Evolutionary conservation across 2,888 invertebrate species (phyloP).

Genomic region (Sesia bembeciformis): DNA sequence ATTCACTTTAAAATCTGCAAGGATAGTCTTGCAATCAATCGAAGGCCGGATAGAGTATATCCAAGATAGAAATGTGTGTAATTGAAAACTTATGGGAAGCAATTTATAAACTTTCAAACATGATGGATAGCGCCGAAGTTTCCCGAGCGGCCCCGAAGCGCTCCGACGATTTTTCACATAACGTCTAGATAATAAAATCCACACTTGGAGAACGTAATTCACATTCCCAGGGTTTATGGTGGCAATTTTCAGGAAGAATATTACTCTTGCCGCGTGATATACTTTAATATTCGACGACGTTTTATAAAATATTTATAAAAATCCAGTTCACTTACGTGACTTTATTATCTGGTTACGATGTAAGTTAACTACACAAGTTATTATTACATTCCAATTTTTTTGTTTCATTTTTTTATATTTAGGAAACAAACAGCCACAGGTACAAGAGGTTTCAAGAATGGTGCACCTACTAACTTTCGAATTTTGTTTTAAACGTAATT

Average conservation of each 20-base stretch:
- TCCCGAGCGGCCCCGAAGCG: conserved; percentile 13
- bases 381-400: too few relatives aligned
- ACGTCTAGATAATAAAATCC: conserved; percentile 59
- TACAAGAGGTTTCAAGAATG: too few relatives aligned
- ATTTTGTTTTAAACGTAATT: too few relatives aligned
- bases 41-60: not conserved
- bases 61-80: conserved; percentile 15
- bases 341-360: conserved; percentile 24
- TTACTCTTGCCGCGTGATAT: conserved; percentile 51
- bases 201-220: conserved; percentile 61
- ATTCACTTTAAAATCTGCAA: too few relatives aligned
- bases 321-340: conserved; percentile 24
- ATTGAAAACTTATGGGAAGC: conserved; percentile 47
- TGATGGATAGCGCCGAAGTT: conserved; percentile 27
- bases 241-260: conserved; percentile 58
- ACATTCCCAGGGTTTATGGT: conserved; percentile 55
- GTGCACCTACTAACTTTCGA: too few relatives aligned
- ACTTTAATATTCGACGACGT: conserved; percentile 61
- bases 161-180: conserved; percentile 44
- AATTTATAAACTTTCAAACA: conserved; percentile 69
- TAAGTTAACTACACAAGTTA: not conserved
- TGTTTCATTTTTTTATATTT: too few relatives aligned
- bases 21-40: not conserved
- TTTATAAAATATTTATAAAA: conserved; percentile 65
- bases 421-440: too few relatives aligned